Evolutionary conservation across 2,888 invertebrate genomes (phyloP).

Genomic region (Metallyticus violacea): DNA sequence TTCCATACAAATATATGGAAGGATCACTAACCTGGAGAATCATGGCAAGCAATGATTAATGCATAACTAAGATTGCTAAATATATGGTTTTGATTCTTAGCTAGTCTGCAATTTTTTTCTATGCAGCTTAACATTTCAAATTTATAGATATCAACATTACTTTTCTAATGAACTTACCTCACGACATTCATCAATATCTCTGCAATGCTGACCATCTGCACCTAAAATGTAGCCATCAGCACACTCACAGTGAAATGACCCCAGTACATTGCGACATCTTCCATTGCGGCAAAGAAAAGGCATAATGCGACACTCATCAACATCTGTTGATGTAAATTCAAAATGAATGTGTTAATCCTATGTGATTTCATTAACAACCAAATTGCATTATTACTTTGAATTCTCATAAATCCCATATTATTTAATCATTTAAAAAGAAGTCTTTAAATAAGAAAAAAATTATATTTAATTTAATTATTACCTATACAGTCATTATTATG

Average conservation of each 20-base stretch:
- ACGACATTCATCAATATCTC: constrained; percentile 74
- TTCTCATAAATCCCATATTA: no score
- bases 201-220: constrained; percentile 72
- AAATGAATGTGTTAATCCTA: constrained; percentile 9
- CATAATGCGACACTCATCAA: constrained; percentile 81
- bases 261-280: constrained; percentile 74
- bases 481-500: constrained; percentile 76
- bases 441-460: no score
- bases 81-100: no score
- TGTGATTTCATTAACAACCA: not conserved
- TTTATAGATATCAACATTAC: not conserved
- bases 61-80: no score
- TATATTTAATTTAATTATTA: constrained; percentile 41
- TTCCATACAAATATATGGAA: no score
- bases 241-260: constrained; percentile 79
- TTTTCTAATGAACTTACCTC: constrained; percentile 50
- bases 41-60: no score
- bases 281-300: constrained; percentile 84
- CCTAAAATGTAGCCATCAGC: constrained; percentile 73
- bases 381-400: no score
- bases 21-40: no score
- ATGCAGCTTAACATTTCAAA: no score
- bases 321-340: constrained; percentile 49
- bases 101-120: no score
- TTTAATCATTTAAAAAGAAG: no score